Conservation (phyloP, 2,797 vertebrate genomes). For the Acestrorhynchus altus region DNA sequence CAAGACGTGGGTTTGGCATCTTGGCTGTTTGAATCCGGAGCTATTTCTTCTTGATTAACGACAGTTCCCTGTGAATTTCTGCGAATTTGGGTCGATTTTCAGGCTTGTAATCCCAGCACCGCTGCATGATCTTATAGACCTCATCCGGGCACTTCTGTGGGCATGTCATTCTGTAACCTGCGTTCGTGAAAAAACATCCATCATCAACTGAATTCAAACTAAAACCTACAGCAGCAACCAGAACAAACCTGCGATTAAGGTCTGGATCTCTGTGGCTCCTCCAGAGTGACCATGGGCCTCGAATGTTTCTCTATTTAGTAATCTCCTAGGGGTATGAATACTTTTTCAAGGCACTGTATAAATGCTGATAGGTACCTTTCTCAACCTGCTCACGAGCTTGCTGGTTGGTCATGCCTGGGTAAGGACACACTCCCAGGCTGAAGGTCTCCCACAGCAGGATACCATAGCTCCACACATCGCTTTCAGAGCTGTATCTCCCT, state of each 20-base stretch:
- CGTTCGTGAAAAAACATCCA: slow-evolving; percentile 19
- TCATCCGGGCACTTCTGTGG: slow-evolving; percentile 96
- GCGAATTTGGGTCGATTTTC: slow-evolving; percentile 92
- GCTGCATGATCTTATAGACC: slow-evolving; percentile 93
- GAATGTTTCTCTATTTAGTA: too few species aligned
- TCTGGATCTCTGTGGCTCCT: too few species aligned
- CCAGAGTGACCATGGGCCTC: too few species aligned
- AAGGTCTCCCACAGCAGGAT: slow-evolving; percentile 98
- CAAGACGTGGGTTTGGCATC: slow-evolving; percentile 14
- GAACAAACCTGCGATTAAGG: neutral
- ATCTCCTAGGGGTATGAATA: too few species aligned
- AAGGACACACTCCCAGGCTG: slow-evolving; percentile 94
- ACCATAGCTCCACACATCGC: slow-evolving; percentile 96
- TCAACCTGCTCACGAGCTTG: slow-evolving; percentile 97
- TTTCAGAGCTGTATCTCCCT: slow-evolving; percentile 98
- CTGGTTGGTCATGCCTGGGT: slow-evolving; percentile 98
- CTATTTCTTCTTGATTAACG: slow-evolving; percentile 87
- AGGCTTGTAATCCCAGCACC: slow-evolving; percentile 95
- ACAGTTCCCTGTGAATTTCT: slow-evolving; percentile 90
- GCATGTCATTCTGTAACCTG: slow-evolving; percentile 94
- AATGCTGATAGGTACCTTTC: slow-evolving; percentile 80
- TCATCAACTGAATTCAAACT: neutral
- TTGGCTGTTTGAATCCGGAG: slow-evolving; percentile 7
- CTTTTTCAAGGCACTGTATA: too few species aligned
- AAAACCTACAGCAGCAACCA: neutral